These are phyloP conservation scores for Thunnus albacares DNA, from an alignment of 2,797 vertebrate species.

Conservation along the genomic window DNA sequence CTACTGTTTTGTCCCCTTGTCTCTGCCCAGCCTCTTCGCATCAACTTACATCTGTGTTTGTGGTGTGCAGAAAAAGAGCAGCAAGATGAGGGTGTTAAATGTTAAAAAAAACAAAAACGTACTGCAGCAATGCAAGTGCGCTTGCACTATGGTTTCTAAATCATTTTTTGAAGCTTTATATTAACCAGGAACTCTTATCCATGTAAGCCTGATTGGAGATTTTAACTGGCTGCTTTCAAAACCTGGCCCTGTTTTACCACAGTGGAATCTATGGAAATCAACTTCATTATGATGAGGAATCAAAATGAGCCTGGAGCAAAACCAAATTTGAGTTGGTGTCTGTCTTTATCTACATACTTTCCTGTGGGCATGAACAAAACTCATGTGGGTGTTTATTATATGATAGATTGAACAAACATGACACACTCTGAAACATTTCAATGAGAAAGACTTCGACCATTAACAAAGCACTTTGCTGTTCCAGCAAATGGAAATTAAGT, in stretches of 20 bases:
- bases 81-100: slow-evolving; percentile 32
- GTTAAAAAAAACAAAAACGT: slow-evolving; percentile 1
- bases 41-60: slow-evolving; percentile 38
- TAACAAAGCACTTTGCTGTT: slow-evolving; percentile 1
- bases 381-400: slow-evolving; percentile 46
- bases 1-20: slow-evolving; percentile 18
- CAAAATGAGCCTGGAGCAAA: slow-evolving; percentile 13
- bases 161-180: neutral
- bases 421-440: slow-evolving; percentile 9
- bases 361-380: slow-evolving; percentile 58
- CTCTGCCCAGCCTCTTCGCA: slow-evolving; percentile 46
- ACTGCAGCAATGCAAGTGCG: slow-evolving; percentile 9
- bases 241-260: neutral
- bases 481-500: slow-evolving; percentile 11
- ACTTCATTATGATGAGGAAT: neutral
- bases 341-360: slow-evolving; percentile 59
- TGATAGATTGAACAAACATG: slow-evolving; percentile 13
- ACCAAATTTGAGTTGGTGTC: slow-evolving; percentile 31
- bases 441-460: slow-evolving; percentile 1
- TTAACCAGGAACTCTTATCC: neutral
- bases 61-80: slow-evolving; percentile 44
- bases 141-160: neutral
- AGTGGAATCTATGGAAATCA: slow-evolving; percentile 61
- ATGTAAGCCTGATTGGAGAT: neutral
- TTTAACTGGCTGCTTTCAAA: neutral